Base-by-base conservation (phyloP, 2,797 vertebrate genomes). In the Ctenopoma kingsleyae region DNA sequence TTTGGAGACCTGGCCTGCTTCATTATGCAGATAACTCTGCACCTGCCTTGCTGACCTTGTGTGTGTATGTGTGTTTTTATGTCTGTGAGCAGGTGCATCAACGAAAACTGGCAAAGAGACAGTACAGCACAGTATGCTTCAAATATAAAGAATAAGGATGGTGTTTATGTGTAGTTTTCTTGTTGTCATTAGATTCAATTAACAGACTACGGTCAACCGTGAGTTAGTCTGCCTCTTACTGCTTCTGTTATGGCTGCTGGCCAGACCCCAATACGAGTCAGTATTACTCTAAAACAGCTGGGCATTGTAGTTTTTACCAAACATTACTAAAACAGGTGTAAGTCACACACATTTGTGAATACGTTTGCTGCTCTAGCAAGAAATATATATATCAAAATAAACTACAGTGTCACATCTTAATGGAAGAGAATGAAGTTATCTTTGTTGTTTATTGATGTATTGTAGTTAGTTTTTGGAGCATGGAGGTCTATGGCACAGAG, bases 11-110 rank as follows among this genome's bases (percentile, higher is more conserved):
- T 94, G 95, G 95, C 94, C 94, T 94, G 95, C 95, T 96, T 96
- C 96, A 96, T 96, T 97, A 96, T 97, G 96, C 96, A 97, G 95
- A 97, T 95, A 95, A 94, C 95, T 94, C 94, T 94, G 95, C 96
- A 95, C 93, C 96, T 95, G 96, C 95, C 95, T 95, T 94, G 94
- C 95, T 95, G 87, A 88, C 91, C 90, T 86, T 95, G 79, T 72
- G 68, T 74, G 76, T 27, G 68, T 73, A 75, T 32, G 68, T 41
- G 68, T 73, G 81, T 84, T 73, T 88, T 83, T 81, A 36, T 74
- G 76, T 82, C 63, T 76, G 80, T 83, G 78, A 86, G 81, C 86
- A 88, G 85, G 82, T 90, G 89, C 82, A 78, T 58, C 47, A 49
- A 54, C 78, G 58, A 35, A 72, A 68, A 78, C 76, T 43, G 38